Evolutionary conservation across 2,113 vertebrate species (phyloP), one percentile per base, ranked within the genome.

Genomic region (Tamias sibiricus): DNA sequence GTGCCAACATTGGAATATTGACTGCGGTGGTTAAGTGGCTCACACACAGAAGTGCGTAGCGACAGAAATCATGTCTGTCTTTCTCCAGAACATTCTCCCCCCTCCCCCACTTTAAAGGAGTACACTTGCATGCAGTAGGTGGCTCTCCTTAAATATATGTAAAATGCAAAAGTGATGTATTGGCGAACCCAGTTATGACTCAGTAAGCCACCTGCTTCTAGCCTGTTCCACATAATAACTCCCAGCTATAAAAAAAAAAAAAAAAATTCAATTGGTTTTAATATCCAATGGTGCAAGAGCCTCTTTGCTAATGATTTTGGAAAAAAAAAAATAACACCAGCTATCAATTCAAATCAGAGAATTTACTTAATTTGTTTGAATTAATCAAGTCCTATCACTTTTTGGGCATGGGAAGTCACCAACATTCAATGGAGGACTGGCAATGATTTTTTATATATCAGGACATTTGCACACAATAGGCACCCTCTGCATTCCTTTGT

Each of bases 231-330:
- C 14, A 4, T 1, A 11, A 26, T 37, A 89, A 64, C 37, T 84
- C 52, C 24, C 37, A 37, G 71, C 83, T 84, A 6, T 35, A 59
- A 44, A 86, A 59, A 66, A 66, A 32, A 7, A 28, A 64, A 6
- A 64, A 64, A 28, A 64, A 71, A 35, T 88, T n/a, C 89, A 69
- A 68, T 89, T 37, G 4, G 22, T 77, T 94, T 81, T 93, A 44
- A 49, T 90, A 54, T 75, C 64, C 75, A 42, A 82, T 69, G 32
- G 59, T 11, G 42, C 91, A 80, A 26, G 47, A 54, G 8, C 32
- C 52, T 80, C 89, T 89, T 44, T 83, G 14, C 30, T 96, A 75
- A 83, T 57, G 76, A 72, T 75, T 89, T 68, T 89, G 75, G 74
- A 59, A 20, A 76, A 80, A 76, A 80, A 91, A 49, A 92, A 90